Percentiles rank a stretch among this genome's conserved stretches.
phyloP scores from a whole-genome alignment of 2,797 vertebrate species.

The Poliocrania exsul region DNA sequence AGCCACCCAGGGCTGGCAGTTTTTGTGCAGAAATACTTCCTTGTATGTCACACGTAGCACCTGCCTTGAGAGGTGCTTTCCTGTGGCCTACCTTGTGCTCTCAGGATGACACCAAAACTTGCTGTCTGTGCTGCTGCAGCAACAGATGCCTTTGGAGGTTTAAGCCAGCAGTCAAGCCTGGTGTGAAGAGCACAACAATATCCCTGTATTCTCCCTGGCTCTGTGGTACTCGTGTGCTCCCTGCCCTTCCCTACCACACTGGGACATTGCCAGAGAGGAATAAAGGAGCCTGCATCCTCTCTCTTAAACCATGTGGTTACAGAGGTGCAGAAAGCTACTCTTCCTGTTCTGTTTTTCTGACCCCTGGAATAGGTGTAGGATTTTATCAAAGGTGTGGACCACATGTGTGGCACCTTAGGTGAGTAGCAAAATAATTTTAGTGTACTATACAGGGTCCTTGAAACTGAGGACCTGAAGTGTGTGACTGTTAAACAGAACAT shows the following conservation, averaged over 20 bases:
- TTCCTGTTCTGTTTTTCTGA: background rate
- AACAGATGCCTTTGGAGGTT: background rate
- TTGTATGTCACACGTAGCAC: background rate
- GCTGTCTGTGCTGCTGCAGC: background rate
- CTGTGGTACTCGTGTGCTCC: background rate
- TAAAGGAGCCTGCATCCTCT: background rate
- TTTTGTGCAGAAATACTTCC: background rate
- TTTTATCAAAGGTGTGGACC: background rate
- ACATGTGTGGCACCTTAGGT: background rate
- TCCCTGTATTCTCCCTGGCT: background rate
- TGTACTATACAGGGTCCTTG: background rate
- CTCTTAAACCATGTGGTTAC: background rate
- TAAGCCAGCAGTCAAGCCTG: background rate
- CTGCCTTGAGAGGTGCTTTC: background rate
- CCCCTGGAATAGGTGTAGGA: background rate
- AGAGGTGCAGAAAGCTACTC: background rate
- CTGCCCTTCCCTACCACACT: background rate
- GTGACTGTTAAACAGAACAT: background rate
- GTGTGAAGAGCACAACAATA: background rate
- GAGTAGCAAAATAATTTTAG: background rate
- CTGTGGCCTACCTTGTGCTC: background rate
- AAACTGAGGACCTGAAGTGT: background rate
- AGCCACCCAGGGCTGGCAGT: background rate
- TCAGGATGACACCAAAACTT: background rate
- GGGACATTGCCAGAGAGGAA: background rate